These are phyloP conservation scores for Mimumesa dahlbomi DNA, from an alignment of 2,888 invertebrate genomes.

Conservation along the genomic window DNA sequence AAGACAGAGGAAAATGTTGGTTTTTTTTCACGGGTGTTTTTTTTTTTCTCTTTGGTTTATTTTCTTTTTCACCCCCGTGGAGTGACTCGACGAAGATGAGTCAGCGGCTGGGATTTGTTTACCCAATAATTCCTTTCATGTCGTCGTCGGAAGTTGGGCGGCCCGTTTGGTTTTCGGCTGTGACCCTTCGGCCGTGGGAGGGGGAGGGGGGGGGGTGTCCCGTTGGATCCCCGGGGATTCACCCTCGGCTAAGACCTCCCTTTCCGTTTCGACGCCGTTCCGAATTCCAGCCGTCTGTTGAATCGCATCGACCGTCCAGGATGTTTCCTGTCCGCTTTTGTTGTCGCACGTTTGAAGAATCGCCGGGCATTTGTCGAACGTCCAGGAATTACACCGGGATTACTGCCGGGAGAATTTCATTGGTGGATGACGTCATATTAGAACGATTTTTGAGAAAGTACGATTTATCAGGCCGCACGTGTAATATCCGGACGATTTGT, in stretches of 20 bases:
- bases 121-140: slow-evolving; percentile 9
- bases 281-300: slow-evolving; percentile 31
- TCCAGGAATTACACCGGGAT: neutral
- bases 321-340: slow-evolving; percentile 20
- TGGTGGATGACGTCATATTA: neutral
- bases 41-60: neutral
- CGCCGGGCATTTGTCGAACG: slow-evolving; percentile 14
- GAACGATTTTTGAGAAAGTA: neutral
- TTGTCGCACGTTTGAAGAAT: slow-evolving; percentile 11
- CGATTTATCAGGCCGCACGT: neutral
- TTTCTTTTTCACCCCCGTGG: slow-evolving; percentile 6
- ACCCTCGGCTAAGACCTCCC: slow-evolving; percentile 4
- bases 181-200: slow-evolving; percentile 13
- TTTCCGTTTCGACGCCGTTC: slow-evolving; percentile 17
- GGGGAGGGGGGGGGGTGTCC: neutral
- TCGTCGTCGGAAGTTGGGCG: slow-evolving; percentile 20
- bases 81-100: slow-evolving; percentile 21
- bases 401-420: neutral
- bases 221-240: slow-evolving; percentile 6
- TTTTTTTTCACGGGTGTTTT: no score
- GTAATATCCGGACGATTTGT: slow-evolving; percentile 7
- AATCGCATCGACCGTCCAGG: slow-evolving; percentile 15
- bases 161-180: slow-evolving; percentile 14
- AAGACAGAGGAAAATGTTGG: no score
- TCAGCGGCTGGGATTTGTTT: slow-evolving; percentile 20